Conservation (phyloP, 2,113 vertebrate genomes). For the Rhizomys pruinosus region DNA sequence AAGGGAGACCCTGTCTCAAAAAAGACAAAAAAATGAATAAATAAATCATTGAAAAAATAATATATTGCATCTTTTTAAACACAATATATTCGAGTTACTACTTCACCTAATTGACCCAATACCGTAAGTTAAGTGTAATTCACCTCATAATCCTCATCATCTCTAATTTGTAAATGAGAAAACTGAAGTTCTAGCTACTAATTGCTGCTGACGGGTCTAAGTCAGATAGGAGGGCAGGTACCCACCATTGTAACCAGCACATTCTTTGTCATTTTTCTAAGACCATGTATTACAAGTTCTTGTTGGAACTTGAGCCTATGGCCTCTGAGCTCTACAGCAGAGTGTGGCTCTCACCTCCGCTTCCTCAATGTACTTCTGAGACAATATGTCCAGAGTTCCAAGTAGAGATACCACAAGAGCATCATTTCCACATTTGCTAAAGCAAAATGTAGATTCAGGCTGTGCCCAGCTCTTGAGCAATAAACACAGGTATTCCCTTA, state of each 20-base stretch:
- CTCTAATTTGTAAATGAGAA: not conserved
- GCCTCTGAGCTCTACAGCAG: not conserved
- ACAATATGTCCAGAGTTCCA: not conserved
- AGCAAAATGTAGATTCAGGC: not conserved
- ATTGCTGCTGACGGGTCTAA: not conserved
- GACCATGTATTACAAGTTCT: not conserved
- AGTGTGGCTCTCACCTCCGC: not conserved
- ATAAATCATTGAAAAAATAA: not conserved
- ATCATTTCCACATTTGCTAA: not conserved
- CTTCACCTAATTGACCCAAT: not conserved
- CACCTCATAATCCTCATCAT: not conserved
- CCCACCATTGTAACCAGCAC: not conserved
- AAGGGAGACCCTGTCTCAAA: too few relatives aligned
- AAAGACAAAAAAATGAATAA: too few relatives aligned
- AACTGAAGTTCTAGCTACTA: not conserved
- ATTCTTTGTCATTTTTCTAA: not conserved
- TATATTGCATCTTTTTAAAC: too few relatives aligned
- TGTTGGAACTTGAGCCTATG: not conserved
- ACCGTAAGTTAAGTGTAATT: not conserved
- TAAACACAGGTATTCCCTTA: not conserved
- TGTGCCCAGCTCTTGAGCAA: not conserved
- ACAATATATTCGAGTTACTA: not conserved
- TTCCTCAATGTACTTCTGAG: not conserved
- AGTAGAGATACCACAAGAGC: not conserved
- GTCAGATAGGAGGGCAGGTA: not conserved